Base-by-base conservation (phyloP, 2,797 vertebrate species). In the Netta rufina region DNA sequence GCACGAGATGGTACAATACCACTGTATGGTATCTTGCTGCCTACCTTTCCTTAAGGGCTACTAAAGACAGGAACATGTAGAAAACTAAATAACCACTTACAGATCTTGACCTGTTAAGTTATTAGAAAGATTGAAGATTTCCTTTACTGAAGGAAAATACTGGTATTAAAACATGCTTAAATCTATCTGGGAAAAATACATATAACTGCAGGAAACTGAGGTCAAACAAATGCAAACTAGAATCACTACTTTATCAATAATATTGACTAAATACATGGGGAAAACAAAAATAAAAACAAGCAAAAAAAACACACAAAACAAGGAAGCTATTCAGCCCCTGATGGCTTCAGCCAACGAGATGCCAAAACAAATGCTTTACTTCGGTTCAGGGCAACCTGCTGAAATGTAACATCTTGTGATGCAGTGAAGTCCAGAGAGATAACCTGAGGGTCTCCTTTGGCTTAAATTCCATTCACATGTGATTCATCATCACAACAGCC, bases 401-500 rank as follows among this genome's bases (percentile, higher is more conserved):
- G 75, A 91, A 94, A 87, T 91, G 69, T 83, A 87, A 69, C 17
- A 43, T 82, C 84, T 84, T 7, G 4, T 71, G 75, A 80, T 27
- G 87, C 45, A 77, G 14, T 45, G 43, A 90, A 89, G 65, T 71
- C 83, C 83, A 51, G 54, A 91, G 65, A 92, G 70, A 72, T 43
- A 70, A 92, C 61, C 57, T 61, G 62, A 93, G 89, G 83, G 82
- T 83, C 75, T 13, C 36, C 79, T 89, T 66, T 32, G 33, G 70
- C 70, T 91, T 84, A 72, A 86, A 92, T 90, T 89, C 86, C 72
- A 69, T 79, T 76, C 51, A 78, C 73, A 33, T 83, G 65, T 91
- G 83, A 93, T 88, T 93, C 85, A 88, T 96, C 66, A 86, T 25
- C 74, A 87, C 60, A 89, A 62, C 51, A 75, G 13, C 51, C 51